Evolutionary conservation across 2,797 vertebrate species (phyloP).

Genomic region (Cossypha niveicapilla): DNA sequence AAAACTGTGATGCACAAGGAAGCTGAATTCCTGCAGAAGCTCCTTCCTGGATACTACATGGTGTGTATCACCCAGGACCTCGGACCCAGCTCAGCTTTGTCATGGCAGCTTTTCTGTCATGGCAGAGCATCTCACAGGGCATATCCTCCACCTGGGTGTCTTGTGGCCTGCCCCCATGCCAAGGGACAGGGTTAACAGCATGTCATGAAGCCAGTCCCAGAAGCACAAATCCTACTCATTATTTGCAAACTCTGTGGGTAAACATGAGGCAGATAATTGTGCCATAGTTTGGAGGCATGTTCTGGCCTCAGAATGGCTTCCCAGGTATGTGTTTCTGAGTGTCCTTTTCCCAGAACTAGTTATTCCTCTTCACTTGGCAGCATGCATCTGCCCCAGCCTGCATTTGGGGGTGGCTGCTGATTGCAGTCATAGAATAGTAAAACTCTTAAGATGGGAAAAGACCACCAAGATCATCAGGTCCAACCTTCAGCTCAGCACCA

Average conservation of each 20-base stretch:
- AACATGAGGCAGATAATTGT: not conserved
- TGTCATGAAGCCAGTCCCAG: not conserved
- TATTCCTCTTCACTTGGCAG: not conserved
- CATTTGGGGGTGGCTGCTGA: not conserved
- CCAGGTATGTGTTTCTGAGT: not conserved
- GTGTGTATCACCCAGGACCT: constrained; percentile 64
- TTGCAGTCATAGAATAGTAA: not conserved
- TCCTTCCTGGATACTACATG: constrained; percentile 99
- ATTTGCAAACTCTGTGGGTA: not conserved
- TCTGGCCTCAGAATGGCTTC: not conserved
- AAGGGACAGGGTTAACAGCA: not conserved
- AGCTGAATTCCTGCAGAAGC: constrained; percentile 96
- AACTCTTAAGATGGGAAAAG: not conserved
- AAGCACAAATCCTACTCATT: not conserved
- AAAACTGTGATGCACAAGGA: constrained; percentile 99
- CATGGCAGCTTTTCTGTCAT: not conserved
- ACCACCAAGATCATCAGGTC: not conserved
- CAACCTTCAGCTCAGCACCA: not conserved
- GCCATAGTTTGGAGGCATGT: not conserved
- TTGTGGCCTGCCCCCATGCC: not conserved
- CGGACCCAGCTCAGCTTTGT: not conserved
- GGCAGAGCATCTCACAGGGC: not conserved
- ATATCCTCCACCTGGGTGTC: not conserved
- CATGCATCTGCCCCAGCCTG: not conserved
- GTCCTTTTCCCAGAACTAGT: not conserved